Evolutionary conservation across 30 jellyfish, hydroid and myxozoan species (phyloP), one percentile per base, ranked within the genome.

Genomic region (Haliclystus octoradiatus): DNA sequence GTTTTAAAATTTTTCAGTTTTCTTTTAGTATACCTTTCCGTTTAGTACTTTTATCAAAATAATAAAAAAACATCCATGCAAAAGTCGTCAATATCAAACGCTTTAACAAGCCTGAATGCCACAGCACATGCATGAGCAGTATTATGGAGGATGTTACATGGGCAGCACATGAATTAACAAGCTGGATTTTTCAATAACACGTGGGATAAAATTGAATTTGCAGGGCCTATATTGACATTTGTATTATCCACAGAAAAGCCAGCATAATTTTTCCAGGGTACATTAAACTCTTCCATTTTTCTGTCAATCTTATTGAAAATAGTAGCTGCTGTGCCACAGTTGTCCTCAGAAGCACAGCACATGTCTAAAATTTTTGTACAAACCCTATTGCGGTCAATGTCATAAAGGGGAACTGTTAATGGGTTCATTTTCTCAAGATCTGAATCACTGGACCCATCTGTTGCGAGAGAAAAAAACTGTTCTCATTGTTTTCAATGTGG

Each of bases 361-460:
- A 69, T 50, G 28, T 49, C 71, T 7, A 35, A 33, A 19, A 69
- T 26, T 9, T 35, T 49, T 5, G 80, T 12, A 5, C 46, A 76
- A 1, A 66, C 40, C 26, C 33, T 46, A 3, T 51, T 14, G 13
- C 60, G 26, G 26, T 69, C 49, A 52, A 69, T 50, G 27, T 69
- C 75, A 2, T 2, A 69, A 2, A 50, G 3, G 2, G 12, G 3
- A 2, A 49, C 19, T 2, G 12, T 13, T 15, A 46, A 51, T 23
- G 7, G 75, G 26, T 40, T 69, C 80, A 49, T 69, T 28, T 69
- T 40, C 26, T 29, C 35, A 14, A 69, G 23, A 25, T 49, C 72
- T 12, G 40, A 25, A 40, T 40, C 26, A 50, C 65, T 66, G 31
- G 94, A 81, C 24, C 88, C 94, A 81, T 81, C 93, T 12, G 86